These are phyloP conservation scores for Danionella cerebrum DNA, from an alignment of 2,113 vertebrate species.

Conservation along the genomic window DNA sequence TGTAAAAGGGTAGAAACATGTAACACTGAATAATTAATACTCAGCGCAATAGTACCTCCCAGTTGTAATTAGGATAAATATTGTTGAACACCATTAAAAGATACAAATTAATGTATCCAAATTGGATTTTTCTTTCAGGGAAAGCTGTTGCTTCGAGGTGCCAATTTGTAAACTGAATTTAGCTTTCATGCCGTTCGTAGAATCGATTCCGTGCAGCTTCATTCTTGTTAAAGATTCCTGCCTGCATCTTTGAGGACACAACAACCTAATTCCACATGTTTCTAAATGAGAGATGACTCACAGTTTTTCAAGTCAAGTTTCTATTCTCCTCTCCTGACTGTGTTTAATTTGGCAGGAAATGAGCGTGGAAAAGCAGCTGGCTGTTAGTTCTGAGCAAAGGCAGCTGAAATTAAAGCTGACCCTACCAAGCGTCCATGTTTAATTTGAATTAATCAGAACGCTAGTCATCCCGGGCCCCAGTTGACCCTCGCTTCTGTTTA, in stretches of 20 bases:
- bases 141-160: too few relatives aligned
- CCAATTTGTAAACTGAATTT: too few relatives aligned
- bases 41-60: too few relatives aligned
- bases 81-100: too few relatives aligned
- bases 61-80: too few relatives aligned
- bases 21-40: too few relatives aligned
- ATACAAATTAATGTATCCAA: too few relatives aligned
- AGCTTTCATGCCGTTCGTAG: too few relatives aligned
- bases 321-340: conserved; percentile 23
- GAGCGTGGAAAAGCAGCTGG: conserved; percentile 11
- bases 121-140: too few relatives aligned
- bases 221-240: conserved; percentile 10
- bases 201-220: too few relatives aligned
- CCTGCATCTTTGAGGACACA: conserved; percentile 16
- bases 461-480: conserved; percentile 20
- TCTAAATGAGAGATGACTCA: conserved; percentile 44
- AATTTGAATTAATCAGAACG: conserved; percentile 32
- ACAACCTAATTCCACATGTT: conserved; percentile 30
- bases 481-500: conserved; percentile 22
- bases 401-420: background rate
- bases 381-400: conserved; percentile 12
- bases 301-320: conserved; percentile 29
- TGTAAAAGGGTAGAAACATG: too few relatives aligned
- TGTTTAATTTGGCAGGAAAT: conserved; percentile 21
- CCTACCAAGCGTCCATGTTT: background rate